Base-by-base conservation (phyloP, 2,888 invertebrate genomes). In the Xiphydria camelus region DNA sequence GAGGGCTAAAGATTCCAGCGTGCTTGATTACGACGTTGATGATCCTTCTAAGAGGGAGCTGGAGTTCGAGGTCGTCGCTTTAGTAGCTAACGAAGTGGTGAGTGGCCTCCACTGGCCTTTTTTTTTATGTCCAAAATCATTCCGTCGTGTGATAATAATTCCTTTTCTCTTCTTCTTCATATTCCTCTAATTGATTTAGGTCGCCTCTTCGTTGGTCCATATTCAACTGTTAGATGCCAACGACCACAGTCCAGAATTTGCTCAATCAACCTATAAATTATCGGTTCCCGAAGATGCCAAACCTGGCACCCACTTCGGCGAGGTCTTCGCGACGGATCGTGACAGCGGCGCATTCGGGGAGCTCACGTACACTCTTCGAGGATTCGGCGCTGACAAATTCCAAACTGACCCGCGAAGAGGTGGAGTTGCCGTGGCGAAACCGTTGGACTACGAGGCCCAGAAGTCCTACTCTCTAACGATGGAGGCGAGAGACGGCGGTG, bases 401-500 rank as follows among this genome's bases (percentile, higher is more conserved):
- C 79, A 77, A 22, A 87, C 89, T 0, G 83, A 91, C 62, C 76
- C 79, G 1, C 76, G 72, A 26, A 80, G 78, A 6, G 92, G 92
- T 0, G 85, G 85, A 4, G 70, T 92, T 5, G 85, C 79, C 47
- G 83, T 91, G 0, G 79, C 80, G 0, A 81, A 82, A 50, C 62
- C 75, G 4, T 73, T 93, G 33, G 91, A 94, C 67, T 89, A 89
- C 64, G 93, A 94, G 68, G 82, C 81, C 7, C 89, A 90, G 57
- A 87, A 86, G 57, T 86, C 86, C 45, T 93, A 88, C 55, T 89
- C 89, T 45, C 73, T 93, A 44, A 89, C 88, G 0, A 80, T 90
- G 40, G 87, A 89, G 51, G 93, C 91, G 0, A 83, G 81, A 51
- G 93, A 94, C 66, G 90, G 90, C 0, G 91, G 92, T 0, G 89